Evolutionary conservation across 2,113 vertebrate genomes (phyloP).

Genomic region (Peromyscus leucopus): DNA sequence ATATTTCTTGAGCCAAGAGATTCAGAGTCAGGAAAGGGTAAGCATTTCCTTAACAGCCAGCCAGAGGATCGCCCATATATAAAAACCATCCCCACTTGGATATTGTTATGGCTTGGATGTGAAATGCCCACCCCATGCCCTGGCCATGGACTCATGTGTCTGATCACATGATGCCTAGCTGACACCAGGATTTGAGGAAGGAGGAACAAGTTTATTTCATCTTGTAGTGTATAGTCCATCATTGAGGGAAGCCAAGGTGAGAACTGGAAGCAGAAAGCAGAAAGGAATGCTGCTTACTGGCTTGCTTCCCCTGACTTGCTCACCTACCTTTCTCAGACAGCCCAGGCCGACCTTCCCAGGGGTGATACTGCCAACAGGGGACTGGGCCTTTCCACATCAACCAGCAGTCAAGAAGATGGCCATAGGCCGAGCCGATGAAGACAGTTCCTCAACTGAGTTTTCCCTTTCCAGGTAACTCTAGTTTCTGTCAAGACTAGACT

Average conservation of each 20-base stretch:
- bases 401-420: not conserved
- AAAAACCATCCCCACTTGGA: not conserved
- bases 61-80: not conserved
- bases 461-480: not conserved
- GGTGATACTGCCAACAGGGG: not conserved
- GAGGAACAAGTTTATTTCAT: not conserved
- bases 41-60: not conserved
- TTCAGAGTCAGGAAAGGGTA: not conserved
- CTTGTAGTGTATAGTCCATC: not conserved
- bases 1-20: not conserved
- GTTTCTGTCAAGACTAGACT: not conserved
- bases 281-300: not conserved
- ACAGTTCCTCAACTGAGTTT: not conserved
- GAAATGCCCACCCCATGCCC: not conserved
- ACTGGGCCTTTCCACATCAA: not conserved
- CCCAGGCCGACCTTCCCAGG: not conserved
- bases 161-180: not conserved
- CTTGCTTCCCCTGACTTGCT: not conserved
- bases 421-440: not conserved
- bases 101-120: not conserved
- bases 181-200: not conserved
- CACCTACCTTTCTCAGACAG: not conserved
- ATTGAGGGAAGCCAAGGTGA: not conserved
- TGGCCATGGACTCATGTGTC: not conserved
- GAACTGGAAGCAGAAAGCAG: not conserved